phyloP scores from a whole-genome alignment of 2,113 vertebrate genomes.

The Holacanthus passer region DNA sequence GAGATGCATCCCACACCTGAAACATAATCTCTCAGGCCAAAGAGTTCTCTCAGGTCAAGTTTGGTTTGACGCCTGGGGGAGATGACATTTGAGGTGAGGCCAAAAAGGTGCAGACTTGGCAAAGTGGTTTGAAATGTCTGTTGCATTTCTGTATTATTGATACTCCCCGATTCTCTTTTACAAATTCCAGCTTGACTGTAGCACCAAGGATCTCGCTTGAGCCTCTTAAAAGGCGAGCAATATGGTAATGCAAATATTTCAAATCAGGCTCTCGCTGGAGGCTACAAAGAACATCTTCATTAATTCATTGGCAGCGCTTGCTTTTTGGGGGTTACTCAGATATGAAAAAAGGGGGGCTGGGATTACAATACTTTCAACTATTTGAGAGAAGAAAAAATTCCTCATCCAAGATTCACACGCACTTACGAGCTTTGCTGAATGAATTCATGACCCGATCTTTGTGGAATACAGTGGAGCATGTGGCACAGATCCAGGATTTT shows the following conservation, averaged over 20 bases:
- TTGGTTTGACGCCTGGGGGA: neutral
- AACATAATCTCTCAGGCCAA: constrained; percentile 25
- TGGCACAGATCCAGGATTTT: constrained; percentile 55
- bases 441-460: constrained; percentile 70
- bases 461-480: constrained; percentile 52
- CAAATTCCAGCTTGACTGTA: constrained; percentile 7
- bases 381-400: constrained; percentile 30
- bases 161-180: constrained; percentile 18
- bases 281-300: constrained; percentile 69
- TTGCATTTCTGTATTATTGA: constrained; percentile 26
- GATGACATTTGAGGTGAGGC: neutral
- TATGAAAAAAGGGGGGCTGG: constrained; percentile 54
- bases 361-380: constrained; percentile 70
- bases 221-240: constrained; percentile 46
- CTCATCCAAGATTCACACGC: constrained; percentile 66
- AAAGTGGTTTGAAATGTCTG: neutral
- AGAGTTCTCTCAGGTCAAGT: constrained; percentile 14
- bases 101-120: constrained; percentile 15
- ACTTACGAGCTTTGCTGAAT: constrained; percentile 56
- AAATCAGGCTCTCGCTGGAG: constrained; percentile 58
- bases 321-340: constrained; percentile 58
- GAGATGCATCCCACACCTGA: constrained; percentile 46
- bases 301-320: constrained; percentile 69
- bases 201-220: constrained; percentile 24
- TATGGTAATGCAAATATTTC: constrained; percentile 70